Conservation (phyloP, 1,140 invertebrate species). For the Lasioglossum baleicum region DNA sequence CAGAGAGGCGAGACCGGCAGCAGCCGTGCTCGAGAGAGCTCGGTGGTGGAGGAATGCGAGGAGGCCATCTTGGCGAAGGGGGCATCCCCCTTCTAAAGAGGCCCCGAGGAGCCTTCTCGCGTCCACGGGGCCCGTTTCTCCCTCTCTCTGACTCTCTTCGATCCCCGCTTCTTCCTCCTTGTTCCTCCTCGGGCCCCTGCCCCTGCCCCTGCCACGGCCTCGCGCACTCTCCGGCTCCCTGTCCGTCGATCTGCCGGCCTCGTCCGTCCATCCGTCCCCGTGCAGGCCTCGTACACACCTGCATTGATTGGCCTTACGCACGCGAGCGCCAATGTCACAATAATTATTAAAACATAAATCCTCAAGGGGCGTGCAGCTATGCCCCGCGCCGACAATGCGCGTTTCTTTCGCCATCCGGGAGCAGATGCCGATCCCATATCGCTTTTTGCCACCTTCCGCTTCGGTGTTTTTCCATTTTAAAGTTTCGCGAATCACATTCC, state of each 20-base stretch:
- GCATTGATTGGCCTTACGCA: slow-evolving; percentile 58
- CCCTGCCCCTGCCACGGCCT: slow-evolving; percentile 14
- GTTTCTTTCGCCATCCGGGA: not conserved
- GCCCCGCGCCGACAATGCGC: not conserved
- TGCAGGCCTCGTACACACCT: slow-evolving; percentile 56
- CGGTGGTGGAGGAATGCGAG: slow-evolving; percentile 71
- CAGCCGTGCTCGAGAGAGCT: slow-evolving; percentile 38
- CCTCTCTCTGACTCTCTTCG: slow-evolving; percentile 14
- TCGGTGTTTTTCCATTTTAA: too few relatives aligned
- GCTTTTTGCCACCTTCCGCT: too few relatives aligned
- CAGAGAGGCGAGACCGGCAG: slow-evolving; percentile 43
- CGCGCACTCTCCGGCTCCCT: slow-evolving; percentile 48
- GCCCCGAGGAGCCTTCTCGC: slow-evolving; percentile 67
- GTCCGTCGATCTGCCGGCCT: slow-evolving; percentile 57
- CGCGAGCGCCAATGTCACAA: slow-evolving; percentile 71
- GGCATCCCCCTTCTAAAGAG: slow-evolving; percentile 64
- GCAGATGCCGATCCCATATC: too few relatives aligned
- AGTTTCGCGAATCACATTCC: too few relatives aligned
- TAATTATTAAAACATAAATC: slow-evolving; percentile 76
- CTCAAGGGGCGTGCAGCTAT: slow-evolving; percentile 37
- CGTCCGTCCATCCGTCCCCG: slow-evolving; percentile 59
- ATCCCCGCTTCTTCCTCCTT: slow-evolving; percentile 7
- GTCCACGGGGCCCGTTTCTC: slow-evolving; percentile 36
- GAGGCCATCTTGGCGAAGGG: slow-evolving; percentile 74
- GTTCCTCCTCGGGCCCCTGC: slow-evolving; percentile 4